A percentile compares a stretch with the other conserved stretches of the same genome.
Conservation (phyloP, 2,888 invertebrate genomes). For the Philonicus albiceps region DNA sequence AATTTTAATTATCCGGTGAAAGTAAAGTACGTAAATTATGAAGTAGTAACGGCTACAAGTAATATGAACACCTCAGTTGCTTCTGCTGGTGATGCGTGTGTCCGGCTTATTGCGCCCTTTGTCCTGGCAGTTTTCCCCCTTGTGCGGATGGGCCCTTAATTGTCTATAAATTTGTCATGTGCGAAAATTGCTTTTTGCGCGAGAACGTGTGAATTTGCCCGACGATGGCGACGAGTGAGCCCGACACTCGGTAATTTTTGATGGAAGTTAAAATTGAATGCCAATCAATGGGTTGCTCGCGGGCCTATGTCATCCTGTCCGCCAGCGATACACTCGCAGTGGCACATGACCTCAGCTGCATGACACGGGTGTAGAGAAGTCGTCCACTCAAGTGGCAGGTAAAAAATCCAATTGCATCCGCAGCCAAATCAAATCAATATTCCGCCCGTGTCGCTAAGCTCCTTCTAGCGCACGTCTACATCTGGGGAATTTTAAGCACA, state of each 20-base stretch:
- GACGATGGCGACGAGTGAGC: background rate
- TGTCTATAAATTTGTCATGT: background rate
- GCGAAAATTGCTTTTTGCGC: background rate
- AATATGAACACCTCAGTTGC: background rate
- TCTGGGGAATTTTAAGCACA: conserved; percentile 34
- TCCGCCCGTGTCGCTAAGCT: background rate
- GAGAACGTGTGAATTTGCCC: background rate
- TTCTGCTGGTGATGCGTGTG: background rate
- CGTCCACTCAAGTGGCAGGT: background rate
- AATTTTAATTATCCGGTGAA: background rate
- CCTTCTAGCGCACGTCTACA: background rate
- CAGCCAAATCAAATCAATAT: background rate
- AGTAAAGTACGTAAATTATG: background rate
- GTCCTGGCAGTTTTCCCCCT: background rate
- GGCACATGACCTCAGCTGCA: background rate
- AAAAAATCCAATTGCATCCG: background rate
- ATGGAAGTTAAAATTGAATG: conserved; percentile 20
- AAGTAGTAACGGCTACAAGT: background rate
- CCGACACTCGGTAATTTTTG: background rate
- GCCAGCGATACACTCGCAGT: background rate
- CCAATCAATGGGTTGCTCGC: background rate
- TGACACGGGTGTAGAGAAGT: background rate
- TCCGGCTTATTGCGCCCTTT: background rate
- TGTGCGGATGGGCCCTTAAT: background rate
- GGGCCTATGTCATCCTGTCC: background rate